Conservation (phyloP, 2,888 invertebrate species). For the Hypomecis atomaria region DNA sequence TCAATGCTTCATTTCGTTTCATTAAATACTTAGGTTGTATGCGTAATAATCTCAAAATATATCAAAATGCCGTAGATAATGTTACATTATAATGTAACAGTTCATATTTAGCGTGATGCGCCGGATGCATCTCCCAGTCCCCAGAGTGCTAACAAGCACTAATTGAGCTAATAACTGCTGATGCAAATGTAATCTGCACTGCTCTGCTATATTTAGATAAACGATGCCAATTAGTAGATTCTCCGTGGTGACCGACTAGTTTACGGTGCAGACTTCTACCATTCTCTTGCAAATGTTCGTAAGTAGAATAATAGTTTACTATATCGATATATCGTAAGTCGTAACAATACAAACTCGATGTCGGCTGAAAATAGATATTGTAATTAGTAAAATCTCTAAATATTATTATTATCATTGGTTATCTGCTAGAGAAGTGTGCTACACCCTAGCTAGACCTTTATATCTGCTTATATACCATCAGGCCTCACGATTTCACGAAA, state of each 20-base stretch:
- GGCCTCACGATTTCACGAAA: too few relatives aligned
- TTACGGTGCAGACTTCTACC: neutral
- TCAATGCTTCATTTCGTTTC: too few relatives aligned
- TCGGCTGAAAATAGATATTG: too few relatives aligned
- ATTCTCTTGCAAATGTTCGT: neutral
- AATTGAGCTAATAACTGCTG: conserved; percentile 43
- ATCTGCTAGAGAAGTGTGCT: too few relatives aligned
- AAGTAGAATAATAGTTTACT: too few relatives aligned
- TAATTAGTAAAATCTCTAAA: too few relatives aligned
- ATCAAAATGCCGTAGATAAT: neutral
- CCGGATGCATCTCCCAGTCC: conserved; percentile 42
- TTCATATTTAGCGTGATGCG: conserved; percentile 12
- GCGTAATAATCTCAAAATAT: conserved; percentile 1
- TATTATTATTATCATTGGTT: too few relatives aligned
- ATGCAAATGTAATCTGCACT: conserved; percentile 52
- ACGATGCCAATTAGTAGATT: conserved; percentile 40
- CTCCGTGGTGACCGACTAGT: conserved; percentile 14
- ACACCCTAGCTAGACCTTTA: too few relatives aligned
- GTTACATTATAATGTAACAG: neutral
- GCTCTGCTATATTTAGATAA: conserved; percentile 46
- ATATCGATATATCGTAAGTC: too few relatives aligned
- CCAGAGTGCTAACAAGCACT: conserved; percentile 39
- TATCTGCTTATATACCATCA: too few relatives aligned
- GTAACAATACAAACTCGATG: too few relatives aligned
- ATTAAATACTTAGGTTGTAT: neutral